Conservation (phyloP, 1,140 invertebrate genomes). For the Magallana gigas region DNA sequence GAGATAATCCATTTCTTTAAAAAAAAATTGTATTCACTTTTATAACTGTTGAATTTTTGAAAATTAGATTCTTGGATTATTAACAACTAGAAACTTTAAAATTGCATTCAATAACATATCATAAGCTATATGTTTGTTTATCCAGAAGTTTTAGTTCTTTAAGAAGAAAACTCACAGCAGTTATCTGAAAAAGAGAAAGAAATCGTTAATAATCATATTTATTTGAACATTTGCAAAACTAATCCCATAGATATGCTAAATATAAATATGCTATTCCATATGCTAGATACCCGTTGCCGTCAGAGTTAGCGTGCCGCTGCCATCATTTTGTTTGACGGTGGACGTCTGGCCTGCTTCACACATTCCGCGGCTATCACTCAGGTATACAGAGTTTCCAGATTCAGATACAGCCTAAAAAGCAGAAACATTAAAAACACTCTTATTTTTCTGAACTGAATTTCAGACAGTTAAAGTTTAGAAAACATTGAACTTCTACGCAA, state of each 20-base stretch:
- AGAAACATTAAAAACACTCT: neutral
- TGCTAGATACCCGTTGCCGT: neutral
- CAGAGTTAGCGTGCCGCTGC: conserved; percentile 3
- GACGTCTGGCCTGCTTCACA: conserved; percentile 47
- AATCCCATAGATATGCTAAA: too few relatives aligned
- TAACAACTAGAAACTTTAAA: too few relatives aligned
- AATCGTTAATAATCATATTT: neutral
- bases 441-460: neutral
- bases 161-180: conserved; percentile 24
- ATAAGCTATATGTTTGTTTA: too few relatives aligned
- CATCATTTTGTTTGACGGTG: conserved; percentile 35
- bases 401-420: conserved; percentile 1
- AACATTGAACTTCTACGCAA: too few relatives aligned
- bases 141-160: too few relatives aligned
- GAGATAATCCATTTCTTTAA: too few relatives aligned
- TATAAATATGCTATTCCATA: neutral
- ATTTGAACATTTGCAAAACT: neutral
- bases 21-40: too few relatives aligned
- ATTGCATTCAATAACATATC: too few relatives aligned
- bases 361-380: conserved; percentile 41
- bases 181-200: conserved; percentile 22
- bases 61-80: too few relatives aligned
- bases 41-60: too few relatives aligned
- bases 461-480: too few relatives aligned
- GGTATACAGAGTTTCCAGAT: neutral